These are phyloP conservation scores for Aspidapion aeneum DNA, from an alignment of 2,888 invertebrate genomes.

Conservation along the genomic window DNA sequence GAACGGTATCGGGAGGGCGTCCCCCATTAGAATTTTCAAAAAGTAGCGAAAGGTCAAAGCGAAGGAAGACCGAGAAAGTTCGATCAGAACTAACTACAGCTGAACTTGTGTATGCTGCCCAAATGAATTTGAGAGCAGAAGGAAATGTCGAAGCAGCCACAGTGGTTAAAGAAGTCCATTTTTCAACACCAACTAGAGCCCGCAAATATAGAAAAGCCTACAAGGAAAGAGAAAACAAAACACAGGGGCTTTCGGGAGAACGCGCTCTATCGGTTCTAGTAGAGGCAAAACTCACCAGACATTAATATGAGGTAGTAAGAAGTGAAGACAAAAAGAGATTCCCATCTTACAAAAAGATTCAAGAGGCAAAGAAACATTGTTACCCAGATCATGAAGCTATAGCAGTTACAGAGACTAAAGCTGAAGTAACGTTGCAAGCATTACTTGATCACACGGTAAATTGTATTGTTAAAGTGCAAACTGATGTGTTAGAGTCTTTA, in stretches of 20 bases:
- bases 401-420: not conserved
- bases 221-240: not conserved
- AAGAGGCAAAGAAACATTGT: not conserved
- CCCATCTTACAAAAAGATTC: too few relatives aligned
- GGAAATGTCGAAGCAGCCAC: not conserved
- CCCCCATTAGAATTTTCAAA: not conserved
- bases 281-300: not conserved
- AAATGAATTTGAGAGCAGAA: too few relatives aligned
- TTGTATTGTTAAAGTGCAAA: not conserved
- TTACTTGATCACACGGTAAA: not conserved
- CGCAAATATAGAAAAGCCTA: not conserved
- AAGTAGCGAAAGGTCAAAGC: not conserved
- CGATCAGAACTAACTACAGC: not conserved
- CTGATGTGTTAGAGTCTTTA: slow-evolving; percentile 6
- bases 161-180: not conserved
- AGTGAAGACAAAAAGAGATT: not conserved
- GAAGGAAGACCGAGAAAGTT: not conserved
- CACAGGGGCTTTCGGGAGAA: not conserved
- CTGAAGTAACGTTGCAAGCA: not conserved
- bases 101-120: not conserved
- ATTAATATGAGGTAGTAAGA: slow-evolving; percentile 4
- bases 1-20: not conserved
- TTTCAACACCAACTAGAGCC: not conserved
- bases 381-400: not conserved
- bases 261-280: not conserved